phyloP scores from a whole-genome alignment of 2,888 invertebrate species.

The Archips xylosteana region DNA sequence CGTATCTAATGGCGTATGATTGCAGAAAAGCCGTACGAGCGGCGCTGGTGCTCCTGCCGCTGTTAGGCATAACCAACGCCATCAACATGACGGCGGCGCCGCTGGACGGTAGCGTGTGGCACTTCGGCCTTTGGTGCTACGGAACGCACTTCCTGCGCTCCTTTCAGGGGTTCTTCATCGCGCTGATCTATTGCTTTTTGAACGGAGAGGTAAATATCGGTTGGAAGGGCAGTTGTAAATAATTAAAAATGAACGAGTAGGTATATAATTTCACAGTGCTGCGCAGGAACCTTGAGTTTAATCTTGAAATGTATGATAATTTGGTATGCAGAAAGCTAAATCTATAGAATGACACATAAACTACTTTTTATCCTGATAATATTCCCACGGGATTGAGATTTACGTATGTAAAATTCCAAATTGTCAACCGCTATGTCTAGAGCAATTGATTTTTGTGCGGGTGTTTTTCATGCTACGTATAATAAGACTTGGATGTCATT shows the following conservation, averaged over 20 bases:
- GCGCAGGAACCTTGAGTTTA: neutral
- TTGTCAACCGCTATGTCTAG: no score
- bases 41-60: constrained; percentile 91
- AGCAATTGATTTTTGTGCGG: no score
- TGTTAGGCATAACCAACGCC: constrained; percentile 92
- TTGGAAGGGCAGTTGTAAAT: neutral
- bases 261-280: no score
- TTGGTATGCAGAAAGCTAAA: no score
- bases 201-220: constrained; percentile 90
- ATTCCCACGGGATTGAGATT: no score
- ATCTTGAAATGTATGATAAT: no score
- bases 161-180: constrained; percentile 93
- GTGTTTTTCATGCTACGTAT: no score
- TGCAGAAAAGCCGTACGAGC: constrained; percentile 93
- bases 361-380: no score
- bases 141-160: constrained; percentile 92
- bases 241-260: neutral
- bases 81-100: constrained; percentile 90
- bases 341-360: no score
- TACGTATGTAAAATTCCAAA: no score
- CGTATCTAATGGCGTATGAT: neutral
- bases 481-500: no score
- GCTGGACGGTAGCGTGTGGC: constrained; percentile 87
- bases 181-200: constrained; percentile 92
- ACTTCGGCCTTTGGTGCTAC: constrained; percentile 93